Evolutionary conservation across 2,113 vertebrate species (phyloP).

Genomic region (Myodes glareolus): DNA sequence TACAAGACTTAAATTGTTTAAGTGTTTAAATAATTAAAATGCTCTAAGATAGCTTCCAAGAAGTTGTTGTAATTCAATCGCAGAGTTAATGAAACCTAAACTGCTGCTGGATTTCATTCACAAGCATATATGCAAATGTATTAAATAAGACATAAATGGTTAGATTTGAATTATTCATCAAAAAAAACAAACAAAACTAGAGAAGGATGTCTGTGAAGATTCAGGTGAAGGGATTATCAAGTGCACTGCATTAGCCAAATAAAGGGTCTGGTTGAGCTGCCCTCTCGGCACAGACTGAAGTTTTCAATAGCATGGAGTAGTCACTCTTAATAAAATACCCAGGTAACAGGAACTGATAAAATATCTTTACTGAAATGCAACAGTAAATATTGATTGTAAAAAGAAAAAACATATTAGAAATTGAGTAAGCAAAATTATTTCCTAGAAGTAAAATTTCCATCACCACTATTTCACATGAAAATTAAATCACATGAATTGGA

Average conservation of each 20-base stretch:
- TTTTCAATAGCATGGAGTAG: not conserved
- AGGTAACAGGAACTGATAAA: not conserved
- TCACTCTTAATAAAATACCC: conserved; percentile 6
- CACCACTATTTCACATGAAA: conserved; percentile 2
- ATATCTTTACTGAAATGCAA: conserved; percentile 20
- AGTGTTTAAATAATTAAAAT: not conserved
- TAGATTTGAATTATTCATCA: not conserved
- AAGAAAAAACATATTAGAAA: not conserved
- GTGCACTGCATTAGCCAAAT: not conserved
- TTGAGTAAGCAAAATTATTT: not conserved
- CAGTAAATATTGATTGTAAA: not conserved
- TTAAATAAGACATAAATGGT: not conserved
- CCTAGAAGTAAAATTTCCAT: not conserved
- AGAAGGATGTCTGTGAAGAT: not conserved
- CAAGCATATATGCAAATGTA: not conserved
- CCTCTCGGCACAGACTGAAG: not conserved
- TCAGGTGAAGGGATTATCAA: not conserved
- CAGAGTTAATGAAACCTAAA: not conserved
- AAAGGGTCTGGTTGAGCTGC: not conserved
- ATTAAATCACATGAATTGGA: not conserved
- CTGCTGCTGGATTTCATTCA: not conserved
- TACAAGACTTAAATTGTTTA: not conserved
- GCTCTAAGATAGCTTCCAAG: not conserved
- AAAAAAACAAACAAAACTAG: not conserved
- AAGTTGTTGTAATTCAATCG: not conserved